Conservation (phyloP, 2,888 invertebrate species). For the Therioaphis trifolii region DNA sequence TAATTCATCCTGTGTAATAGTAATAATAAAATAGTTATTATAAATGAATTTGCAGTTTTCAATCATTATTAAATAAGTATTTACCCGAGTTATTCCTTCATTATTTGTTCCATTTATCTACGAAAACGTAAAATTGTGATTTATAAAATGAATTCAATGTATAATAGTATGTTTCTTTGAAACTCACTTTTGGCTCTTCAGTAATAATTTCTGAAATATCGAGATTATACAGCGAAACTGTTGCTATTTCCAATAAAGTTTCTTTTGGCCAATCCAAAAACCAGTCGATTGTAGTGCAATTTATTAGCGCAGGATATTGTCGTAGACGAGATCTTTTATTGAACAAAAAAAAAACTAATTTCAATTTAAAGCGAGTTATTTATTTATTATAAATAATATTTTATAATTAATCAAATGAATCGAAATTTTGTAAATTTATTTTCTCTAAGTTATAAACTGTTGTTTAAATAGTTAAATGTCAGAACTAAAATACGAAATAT, state of each 20-base stretch:
- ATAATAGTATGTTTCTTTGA: too few species aligned
- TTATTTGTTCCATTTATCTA: neutral
- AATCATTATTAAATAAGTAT: neutral
- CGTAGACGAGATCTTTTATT: conserved; percentile 77
- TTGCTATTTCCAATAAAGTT: conserved; percentile 89
- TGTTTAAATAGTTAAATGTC: neutral
- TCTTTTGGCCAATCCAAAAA: conserved; percentile 89
- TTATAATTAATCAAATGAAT: too few species aligned
- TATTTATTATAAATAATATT: too few species aligned
- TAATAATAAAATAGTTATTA: conserved; percentile 48
- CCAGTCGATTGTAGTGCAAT: conserved; percentile 91
- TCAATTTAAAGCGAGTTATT: neutral
- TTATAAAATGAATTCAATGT: too few species aligned
- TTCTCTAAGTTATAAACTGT: neutral
- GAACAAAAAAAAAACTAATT: neutral
- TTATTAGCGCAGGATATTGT: conserved; percentile 88
- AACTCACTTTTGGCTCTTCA: conserved; percentile 72
- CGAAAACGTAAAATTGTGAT: neutral
- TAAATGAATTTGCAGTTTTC: neutral
- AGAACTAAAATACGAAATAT: too few species aligned
- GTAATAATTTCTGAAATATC: conserved; percentile 79
- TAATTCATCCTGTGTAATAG: conserved; percentile 74
- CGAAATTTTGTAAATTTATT: too few species aligned
- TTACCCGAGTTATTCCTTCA: conserved; percentile 10
- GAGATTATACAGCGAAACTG: conserved; percentile 81